A percentile compares a stretch with the other conserved stretches of the same genome.
Conservation (phyloP, 2,888 invertebrate species). For the Callyntrura sp. region DNA sequence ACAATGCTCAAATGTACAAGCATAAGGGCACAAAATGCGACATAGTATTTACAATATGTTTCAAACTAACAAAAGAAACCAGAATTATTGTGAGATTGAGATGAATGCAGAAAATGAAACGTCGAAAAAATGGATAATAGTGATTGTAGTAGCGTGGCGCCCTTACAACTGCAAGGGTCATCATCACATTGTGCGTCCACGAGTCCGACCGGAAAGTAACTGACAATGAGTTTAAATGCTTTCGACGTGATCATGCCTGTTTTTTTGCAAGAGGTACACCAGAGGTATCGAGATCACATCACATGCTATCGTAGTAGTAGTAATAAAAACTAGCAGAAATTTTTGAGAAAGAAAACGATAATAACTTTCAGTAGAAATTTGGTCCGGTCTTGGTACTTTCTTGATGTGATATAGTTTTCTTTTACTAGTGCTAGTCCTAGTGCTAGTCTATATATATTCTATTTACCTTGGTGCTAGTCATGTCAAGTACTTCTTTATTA, state of each 20-base stretch:
- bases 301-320: slow-evolving; percentile 29
- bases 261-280: not conserved
- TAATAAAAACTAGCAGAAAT: slow-evolving; percentile 32
- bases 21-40: not conserved
- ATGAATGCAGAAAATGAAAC: slow-evolving; percentile 22
- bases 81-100: not conserved
- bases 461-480: no score
- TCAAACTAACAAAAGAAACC: slow-evolving; percentile 42
- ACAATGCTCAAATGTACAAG: no score
- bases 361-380: slow-evolving; percentile 24
- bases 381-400: not conserved
- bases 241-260: slow-evolving; percentile 14
- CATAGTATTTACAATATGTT: slow-evolving; percentile 46
- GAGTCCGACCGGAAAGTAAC: slow-evolving; percentile 49
- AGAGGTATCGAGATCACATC: slow-evolving; percentile 28
- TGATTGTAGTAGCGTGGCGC: slow-evolving; percentile 8
- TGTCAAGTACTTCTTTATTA: not conserved
- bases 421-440: no score
- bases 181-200: slow-evolving; percentile 1
- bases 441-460: no score
- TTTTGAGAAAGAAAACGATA: slow-evolving; percentile 1
- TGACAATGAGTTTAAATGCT: slow-evolving; percentile 21
- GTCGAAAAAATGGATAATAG: not conserved
- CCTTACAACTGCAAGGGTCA: slow-evolving; percentile 41
- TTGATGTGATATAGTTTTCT: no score